Evolutionary conservation across 2,888 invertebrate species (phyloP).

Genomic region (Ophion costatus): DNA sequence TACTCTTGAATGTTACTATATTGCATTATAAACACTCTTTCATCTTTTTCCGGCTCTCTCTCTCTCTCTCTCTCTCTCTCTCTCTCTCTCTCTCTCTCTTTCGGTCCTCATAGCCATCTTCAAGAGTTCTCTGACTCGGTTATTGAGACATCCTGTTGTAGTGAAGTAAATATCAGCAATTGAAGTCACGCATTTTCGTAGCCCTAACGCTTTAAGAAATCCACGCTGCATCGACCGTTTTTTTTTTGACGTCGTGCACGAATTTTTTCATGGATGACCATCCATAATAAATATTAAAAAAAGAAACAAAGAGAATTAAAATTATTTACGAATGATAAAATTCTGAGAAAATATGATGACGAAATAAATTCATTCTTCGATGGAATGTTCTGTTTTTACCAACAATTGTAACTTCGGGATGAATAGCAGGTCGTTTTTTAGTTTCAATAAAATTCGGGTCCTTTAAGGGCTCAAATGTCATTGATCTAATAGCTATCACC

Average conservation of each 20-base stretch:
- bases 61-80: not conserved
- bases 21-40: slow-evolving; percentile 65
- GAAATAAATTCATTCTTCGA: too few relatives aligned
- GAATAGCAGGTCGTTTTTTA: too few relatives aligned
- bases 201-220: not conserved
- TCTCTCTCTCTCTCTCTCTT: not conserved
- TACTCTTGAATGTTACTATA: slow-evolving; percentile 56
- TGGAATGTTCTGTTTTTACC: too few relatives aligned
- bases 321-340: too few relatives aligned
- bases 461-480: too few relatives aligned
- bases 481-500: too few relatives aligned
- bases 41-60: slow-evolving; percentile 14
- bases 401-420: too few relatives aligned
- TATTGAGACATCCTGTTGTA: slow-evolving; percentile 2
- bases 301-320: too few relatives aligned
- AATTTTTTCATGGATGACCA: not conserved
- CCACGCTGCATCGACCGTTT: not conserved
- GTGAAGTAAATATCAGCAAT: slow-evolving; percentile 42
- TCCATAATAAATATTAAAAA: not conserved
- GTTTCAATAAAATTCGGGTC: too few relatives aligned
- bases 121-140: not conserved
- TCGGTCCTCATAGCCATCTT: not conserved
- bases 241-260: not conserved
- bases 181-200: not conserved
- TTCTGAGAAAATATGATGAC: too few relatives aligned